phyloP scores from a whole-genome alignment of 23 tunicate genomes.

The Oikopleura vanhoeffeni region DNA sequence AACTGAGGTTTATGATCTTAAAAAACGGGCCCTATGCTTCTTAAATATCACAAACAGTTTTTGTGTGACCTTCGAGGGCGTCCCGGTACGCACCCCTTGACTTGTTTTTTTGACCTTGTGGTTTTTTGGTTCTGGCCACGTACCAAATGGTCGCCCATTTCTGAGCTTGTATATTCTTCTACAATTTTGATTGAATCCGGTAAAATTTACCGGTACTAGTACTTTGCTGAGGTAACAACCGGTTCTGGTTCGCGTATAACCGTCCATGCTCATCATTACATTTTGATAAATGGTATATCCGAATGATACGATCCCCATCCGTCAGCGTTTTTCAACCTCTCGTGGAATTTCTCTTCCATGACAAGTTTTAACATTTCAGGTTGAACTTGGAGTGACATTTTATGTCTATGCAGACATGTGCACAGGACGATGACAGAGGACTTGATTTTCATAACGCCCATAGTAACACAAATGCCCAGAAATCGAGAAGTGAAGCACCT shows the following conservation, averaged over 20 bases:
- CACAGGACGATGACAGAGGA: not conserved
- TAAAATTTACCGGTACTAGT: not conserved
- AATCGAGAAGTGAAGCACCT: constrained; percentile 2
- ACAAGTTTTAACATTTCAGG: not conserved
- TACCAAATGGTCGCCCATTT: not conserved
- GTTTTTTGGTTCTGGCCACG: not conserved
- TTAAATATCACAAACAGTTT: no score
- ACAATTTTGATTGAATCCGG: not conserved
- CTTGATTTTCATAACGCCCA: not conserved
- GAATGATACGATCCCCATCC: no score
- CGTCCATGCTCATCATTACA: not conserved
- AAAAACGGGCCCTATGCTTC: no score
- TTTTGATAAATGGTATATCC: not conserved
- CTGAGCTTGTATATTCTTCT: not conserved
- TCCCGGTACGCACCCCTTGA: no score
- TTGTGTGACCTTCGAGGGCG: no score
- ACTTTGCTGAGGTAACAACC: not conserved
- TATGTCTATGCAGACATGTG: constrained; percentile 1
- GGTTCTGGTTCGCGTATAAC: no score
- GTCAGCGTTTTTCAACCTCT: not conserved
- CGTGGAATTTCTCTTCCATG: not conserved
- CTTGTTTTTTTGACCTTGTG: no score
- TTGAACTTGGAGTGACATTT: not conserved
- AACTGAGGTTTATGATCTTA: no score
- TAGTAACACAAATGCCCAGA: not conserved